Conservation (phyloP, 1,140 invertebrate genomes). For the Apocrypta bakeri region DNA sequence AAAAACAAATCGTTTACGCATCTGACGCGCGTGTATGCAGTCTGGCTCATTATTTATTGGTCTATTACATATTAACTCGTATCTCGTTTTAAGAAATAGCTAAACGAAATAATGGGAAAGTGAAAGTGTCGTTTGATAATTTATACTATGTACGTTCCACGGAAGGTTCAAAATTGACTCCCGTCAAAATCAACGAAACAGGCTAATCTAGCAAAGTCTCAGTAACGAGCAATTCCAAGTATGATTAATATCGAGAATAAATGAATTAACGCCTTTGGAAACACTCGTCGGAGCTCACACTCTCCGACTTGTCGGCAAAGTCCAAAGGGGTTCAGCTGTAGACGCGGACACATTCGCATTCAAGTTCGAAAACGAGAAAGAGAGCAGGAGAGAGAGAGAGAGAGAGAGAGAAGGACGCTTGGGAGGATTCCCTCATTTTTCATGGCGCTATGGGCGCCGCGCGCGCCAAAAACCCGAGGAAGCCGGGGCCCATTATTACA, state of each 20-base stretch:
- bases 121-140: not conserved
- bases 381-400: constrained; percentile 28
- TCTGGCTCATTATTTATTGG: constrained; percentile 32
- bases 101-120: not conserved
- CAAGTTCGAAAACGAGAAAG: not conserved
- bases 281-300: not conserved
- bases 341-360: not conserved
- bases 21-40: constrained; percentile 12
- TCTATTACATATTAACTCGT: constrained; percentile 7
- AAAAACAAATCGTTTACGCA: constrained; percentile 42
- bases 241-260: constrained; percentile 47
- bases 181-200: not conserved
- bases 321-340: constrained; percentile 9
- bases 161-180: not conserved
- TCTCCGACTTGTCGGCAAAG: constrained; percentile 34
- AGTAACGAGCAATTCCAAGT: constrained; percentile 18
- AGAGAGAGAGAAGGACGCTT: not conserved
- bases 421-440: constrained; percentile 42
- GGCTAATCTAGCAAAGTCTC: constrained; percentile 18
- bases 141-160: not conserved
- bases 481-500: constrained; percentile 45
- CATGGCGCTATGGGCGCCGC: constrained; percentile 44
- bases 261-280: constrained; percentile 46
- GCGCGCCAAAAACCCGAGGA: constrained; percentile 36
- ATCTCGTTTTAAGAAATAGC: not conserved